Conservation (phyloP, 1,140 invertebrate species). For the Galendromus occidentalis region DNA sequence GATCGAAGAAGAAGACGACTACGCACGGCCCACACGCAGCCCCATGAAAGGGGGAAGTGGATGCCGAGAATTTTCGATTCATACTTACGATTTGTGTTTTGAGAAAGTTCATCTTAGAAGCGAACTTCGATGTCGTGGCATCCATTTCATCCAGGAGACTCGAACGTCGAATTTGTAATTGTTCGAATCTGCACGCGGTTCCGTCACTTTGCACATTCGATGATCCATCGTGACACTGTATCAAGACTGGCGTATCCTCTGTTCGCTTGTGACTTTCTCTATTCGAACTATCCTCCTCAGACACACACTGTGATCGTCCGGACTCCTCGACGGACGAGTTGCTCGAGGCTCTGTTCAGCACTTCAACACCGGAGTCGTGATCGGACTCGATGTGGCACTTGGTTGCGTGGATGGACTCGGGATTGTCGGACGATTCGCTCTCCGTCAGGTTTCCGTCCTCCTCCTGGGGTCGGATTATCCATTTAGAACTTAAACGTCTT, state of each 20-base stretch:
- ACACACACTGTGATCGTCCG: not conserved
- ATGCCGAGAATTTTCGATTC: too few species aligned
- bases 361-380: conserved; percentile 5
- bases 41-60: too few species aligned
- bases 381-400: not conserved
- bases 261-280: not conserved
- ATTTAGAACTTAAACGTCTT: not conserved
- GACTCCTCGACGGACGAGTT: not conserved
- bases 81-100: conserved; percentile 9
- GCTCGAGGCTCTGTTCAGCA: not conserved
- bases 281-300: not conserved
- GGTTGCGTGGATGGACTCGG: not conserved
- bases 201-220: not conserved
- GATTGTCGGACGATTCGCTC: not conserved
- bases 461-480: not conserved
- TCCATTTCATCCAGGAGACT: not conserved
- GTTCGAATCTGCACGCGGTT: not conserved
- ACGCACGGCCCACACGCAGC: too few species aligned
- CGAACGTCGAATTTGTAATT: not conserved
- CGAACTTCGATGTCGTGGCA: not conserved
- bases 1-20: too few species aligned
- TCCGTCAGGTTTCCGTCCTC: not conserved
- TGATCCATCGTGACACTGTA: not conserved
- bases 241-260: not conserved
- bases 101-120: conserved; percentile 5